Percentiles rank a stretch among this genome's conserved stretches.
Conservation (phyloP, 1,140 invertebrate species). For the Leucophenga varia region DNA sequence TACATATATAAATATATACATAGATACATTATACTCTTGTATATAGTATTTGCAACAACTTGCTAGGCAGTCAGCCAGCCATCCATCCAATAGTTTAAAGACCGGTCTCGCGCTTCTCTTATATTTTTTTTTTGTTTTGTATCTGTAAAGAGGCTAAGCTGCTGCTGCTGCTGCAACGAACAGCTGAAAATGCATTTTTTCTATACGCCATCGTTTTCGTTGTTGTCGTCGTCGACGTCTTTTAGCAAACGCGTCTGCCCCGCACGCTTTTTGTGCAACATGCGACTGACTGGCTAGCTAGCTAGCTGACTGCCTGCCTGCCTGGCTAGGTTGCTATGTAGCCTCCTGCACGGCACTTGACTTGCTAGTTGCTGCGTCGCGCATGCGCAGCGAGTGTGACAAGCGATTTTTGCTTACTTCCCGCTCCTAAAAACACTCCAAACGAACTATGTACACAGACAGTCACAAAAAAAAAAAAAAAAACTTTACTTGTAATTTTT, state of each 20-base stretch:
- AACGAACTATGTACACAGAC: too few relatives aligned
- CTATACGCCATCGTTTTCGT: too few relatives aligned
- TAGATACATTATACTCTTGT: slow-evolving; percentile 3
- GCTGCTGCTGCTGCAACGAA: slow-evolving; percentile 18
- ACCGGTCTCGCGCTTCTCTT: slow-evolving; percentile 24
- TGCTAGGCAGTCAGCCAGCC: too few relatives aligned
- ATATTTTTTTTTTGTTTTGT: background rate
- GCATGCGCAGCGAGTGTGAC: slow-evolving; percentile 12
- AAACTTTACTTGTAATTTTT: too few relatives aligned
- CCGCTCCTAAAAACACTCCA: too few relatives aligned
- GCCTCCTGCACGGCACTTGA: slow-evolving; percentile 29
- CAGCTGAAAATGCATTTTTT: slow-evolving; percentile 52
- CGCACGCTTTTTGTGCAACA: slow-evolving; percentile 12
- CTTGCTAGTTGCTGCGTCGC: slow-evolving; percentile 10
- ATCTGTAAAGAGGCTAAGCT: background rate
- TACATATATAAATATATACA: slow-evolving; percentile 2
- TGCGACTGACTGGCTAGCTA: slow-evolving; percentile 21
- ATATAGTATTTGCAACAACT: too few relatives aligned
- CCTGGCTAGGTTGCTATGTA: slow-evolving; percentile 19
- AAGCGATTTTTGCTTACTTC: background rate
- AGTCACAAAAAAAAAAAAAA: too few relatives aligned
- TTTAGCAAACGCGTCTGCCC: slow-evolving; percentile 16
- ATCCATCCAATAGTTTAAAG: slow-evolving; percentile 30
- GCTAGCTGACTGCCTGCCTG: slow-evolving; percentile 27
- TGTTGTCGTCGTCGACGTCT: background rate